Percentiles rank a stretch among this genome's conserved stretches.
phyloP scores from a whole-genome alignment of 2,888 invertebrate species.

The Coelogynopora nodosa region DNA sequence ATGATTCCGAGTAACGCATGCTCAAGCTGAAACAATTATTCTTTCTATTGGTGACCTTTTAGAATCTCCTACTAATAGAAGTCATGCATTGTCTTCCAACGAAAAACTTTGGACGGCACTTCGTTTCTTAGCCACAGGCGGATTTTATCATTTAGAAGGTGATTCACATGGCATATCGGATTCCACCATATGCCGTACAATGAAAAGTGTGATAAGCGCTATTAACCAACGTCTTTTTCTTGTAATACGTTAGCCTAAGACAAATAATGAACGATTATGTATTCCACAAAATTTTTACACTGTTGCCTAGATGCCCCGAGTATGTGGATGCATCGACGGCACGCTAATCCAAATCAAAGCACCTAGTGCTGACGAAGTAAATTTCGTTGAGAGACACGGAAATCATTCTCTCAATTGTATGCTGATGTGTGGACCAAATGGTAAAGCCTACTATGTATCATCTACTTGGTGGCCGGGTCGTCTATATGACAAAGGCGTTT shows the following conservation, averaged over 20 bases:
- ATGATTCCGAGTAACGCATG: neutral
- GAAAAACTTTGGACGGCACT: neutral
- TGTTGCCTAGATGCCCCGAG: slow-evolving; percentile 25
- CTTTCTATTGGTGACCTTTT: neutral
- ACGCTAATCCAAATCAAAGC: slow-evolving; percentile 29
- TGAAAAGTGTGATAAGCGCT: neutral
- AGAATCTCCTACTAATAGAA: neutral
- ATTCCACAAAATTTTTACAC: slow-evolving; percentile 35
- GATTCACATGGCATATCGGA: neutral
- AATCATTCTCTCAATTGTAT: slow-evolving; percentile 32
- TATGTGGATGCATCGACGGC: slow-evolving; percentile 33
- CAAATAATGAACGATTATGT: neutral
- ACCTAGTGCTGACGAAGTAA: slow-evolving; percentile 26
- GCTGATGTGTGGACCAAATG: slow-evolving; percentile 9
- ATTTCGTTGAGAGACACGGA: slow-evolving; percentile 37
- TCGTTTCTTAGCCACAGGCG: neutral
- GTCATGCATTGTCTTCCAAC: neutral
- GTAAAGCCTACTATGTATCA: slow-evolving; percentile 29
- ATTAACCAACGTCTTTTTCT: neutral
- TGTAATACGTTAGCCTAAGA: neutral
- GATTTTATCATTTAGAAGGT: slow-evolving; percentile 1
- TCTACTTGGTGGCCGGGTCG: slow-evolving; percentile 10
- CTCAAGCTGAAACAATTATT: neutral
- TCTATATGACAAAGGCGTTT: slow-evolving; percentile 33
- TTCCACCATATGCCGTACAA: neutral